A percentile compares a stretch with the other conserved stretches of the same genome.
These are phyloP conservation scores for Sclerodermus sp. DNA, from an alignment of 2,888 invertebrate species.

Conservation along the genomic window DNA sequence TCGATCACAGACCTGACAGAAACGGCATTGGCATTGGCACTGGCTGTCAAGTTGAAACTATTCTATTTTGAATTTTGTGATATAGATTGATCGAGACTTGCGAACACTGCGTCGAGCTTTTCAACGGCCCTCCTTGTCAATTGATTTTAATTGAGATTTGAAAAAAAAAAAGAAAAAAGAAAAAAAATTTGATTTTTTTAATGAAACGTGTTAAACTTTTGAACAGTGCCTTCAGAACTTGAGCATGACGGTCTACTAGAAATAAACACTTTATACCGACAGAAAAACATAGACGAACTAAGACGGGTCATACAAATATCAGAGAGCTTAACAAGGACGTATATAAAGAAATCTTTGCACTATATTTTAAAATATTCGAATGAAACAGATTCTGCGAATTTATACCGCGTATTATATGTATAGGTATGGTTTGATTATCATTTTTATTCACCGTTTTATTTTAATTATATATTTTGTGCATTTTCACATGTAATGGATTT, in stretches of 20 bases:
- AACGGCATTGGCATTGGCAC: constrained; percentile 36
- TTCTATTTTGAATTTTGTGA: constrained; percentile 47
- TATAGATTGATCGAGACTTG: constrained; percentile 40
- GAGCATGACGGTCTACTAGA: constrained; percentile 46
- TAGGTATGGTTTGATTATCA: too few species aligned
- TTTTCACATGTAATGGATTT: too few species aligned
- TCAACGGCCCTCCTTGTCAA: constrained; percentile 37
- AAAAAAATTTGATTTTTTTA: constrained; percentile 17
- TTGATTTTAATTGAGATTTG: constrained; percentile 21
- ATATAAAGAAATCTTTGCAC: not conserved
- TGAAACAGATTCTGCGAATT: too few species aligned
- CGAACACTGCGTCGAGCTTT: constrained; percentile 36
- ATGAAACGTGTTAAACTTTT: constrained; percentile 29
- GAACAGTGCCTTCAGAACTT: constrained; percentile 54
- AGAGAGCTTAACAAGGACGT: constrained; percentile 29
- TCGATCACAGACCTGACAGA: constrained; percentile 40
- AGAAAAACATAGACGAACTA: constrained; percentile 32
- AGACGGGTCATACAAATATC: constrained; percentile 31
- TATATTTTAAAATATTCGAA: too few species aligned
- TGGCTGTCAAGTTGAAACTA: constrained; percentile 41
- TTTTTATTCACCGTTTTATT: too few species aligned
- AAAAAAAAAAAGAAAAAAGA: too few species aligned
- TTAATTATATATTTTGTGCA: too few species aligned
- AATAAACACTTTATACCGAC: constrained; percentile 40
- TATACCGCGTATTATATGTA: too few species aligned